Base-by-base conservation (phyloP, 2,888 invertebrate species). In the Automeris io region DNA sequence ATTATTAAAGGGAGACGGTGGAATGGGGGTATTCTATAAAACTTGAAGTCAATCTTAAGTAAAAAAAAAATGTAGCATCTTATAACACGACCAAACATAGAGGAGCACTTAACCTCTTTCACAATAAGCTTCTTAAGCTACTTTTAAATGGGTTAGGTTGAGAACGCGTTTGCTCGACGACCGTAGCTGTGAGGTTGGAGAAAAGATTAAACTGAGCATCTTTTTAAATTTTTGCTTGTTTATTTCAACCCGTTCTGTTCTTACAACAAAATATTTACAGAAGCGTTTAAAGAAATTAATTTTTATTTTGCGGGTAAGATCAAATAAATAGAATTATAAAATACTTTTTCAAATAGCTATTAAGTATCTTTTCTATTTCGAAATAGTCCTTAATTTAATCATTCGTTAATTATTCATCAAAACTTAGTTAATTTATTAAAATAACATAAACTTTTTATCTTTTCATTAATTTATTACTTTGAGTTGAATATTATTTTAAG, bases 41-140 rank as follows among this genome's bases (percentile, higher is more conserved):
- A 8, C 16, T 31, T 2, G 8, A 23, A 18, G 12, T 7, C 16
- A 7, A 23, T 11, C 8, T n/a, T 7, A 22, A 13, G 2, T 19
- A 22, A 31, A 16, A 18, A 5, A 3, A 18, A 8, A 9, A 22
- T 9, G 11, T 22, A 29, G 18, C 5, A 31, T 25, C 47, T 57
- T 45, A 40, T 35, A 44, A 41, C 37, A 38, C 33, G 47, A 46
- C 57, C 45, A 57, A 40, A 41, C 55, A 49, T 52, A 56, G 58
- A 48, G 43, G 44, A 41, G 49, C 51, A 61, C 67, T 68, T 65
- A 68, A 70, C 66, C 69, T 52, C 53, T 45, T 71, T 66, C 37
- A 47, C 54, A 55, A 56, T 52, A 57, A 57, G 51, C 53, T 45
- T 43, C 63, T 62, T 57, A 61, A 51, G 51, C 54, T 54, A 51